phyloP scores from a whole-genome alignment of 1,140 invertebrate species.

The Brachystomella parvula region DNA sequence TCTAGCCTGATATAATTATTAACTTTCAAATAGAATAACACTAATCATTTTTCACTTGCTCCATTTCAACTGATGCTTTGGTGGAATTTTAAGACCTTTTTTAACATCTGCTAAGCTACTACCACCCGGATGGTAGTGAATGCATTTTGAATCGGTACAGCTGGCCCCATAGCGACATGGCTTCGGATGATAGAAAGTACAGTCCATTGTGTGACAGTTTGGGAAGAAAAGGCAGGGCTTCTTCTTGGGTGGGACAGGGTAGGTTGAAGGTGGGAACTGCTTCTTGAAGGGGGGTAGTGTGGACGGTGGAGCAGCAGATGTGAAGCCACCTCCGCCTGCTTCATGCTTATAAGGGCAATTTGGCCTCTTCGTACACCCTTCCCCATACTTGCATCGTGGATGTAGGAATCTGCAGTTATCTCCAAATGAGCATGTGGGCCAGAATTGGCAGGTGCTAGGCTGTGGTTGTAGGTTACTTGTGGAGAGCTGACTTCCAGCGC shows the following conservation, averaged over 20 bases:
- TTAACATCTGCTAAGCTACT: background rate
- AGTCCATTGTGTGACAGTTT: background rate
- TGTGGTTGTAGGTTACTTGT: slow-evolving; percentile 3
- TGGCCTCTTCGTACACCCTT: background rate
- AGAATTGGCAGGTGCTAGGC: background rate
- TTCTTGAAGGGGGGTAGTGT: background rate
- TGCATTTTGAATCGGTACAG: background rate
- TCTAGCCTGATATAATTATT: too few relatives aligned
- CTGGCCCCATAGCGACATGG: background rate
- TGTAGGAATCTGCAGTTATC: background rate
- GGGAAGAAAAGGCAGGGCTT: background rate
- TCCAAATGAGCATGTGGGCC: background rate
- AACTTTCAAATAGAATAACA: too few relatives aligned
- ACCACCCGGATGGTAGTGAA: background rate
- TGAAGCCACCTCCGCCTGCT: background rate
- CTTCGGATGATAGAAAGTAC: slow-evolving; percentile 1
- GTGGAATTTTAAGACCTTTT: background rate
- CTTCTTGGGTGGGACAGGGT: background rate
- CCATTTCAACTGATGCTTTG: background rate
- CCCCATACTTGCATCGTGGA: background rate
- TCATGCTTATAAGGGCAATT: slow-evolving; percentile 2
- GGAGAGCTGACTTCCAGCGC: background rate
- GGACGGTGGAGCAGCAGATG: background rate
- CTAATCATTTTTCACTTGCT: background rate
- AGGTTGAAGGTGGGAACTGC: background rate